phyloP scores from a whole-genome alignment of 2,888 invertebrate species.

The Machimus atricapillus region DNA sequence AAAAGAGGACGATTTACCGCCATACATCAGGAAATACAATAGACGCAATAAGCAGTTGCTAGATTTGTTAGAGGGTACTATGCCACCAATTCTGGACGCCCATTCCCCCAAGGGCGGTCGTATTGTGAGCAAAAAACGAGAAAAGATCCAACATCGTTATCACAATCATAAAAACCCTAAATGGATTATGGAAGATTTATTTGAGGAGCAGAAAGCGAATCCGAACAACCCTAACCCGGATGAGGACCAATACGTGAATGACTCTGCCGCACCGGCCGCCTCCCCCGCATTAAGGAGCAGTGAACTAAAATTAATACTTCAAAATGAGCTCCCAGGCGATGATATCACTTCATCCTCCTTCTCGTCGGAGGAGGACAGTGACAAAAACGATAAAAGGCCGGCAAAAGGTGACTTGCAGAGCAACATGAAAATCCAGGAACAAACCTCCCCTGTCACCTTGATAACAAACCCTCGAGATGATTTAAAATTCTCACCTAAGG shows the following conservation, averaged over 20 bases:
- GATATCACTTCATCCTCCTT: slow-evolving; percentile 51
- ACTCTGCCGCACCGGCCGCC: neutral
- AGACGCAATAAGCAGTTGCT: slow-evolving; percentile 60
- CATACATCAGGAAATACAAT: slow-evolving; percentile 60
- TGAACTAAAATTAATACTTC: slow-evolving; percentile 47
- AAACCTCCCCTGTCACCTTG: neutral
- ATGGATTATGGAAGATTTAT: slow-evolving; percentile 54
- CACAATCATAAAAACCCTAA: slow-evolving; percentile 50
- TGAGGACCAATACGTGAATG: slow-evolving; percentile 45
- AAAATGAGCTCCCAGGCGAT: slow-evolving; percentile 56
- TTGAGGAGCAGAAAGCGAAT: slow-evolving; percentile 54
- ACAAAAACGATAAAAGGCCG: slow-evolving; percentile 41
- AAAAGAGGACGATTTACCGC: slow-evolving; percentile 58
- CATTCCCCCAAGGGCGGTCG: slow-evolving; percentile 28
- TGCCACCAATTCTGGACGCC: slow-evolving; percentile 53
- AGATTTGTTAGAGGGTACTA: slow-evolving; percentile 59
- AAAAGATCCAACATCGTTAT: slow-evolving; percentile 51
- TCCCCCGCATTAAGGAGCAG: slow-evolving; percentile 18
- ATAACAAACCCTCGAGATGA: slow-evolving; percentile 6
- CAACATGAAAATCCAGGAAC: neutral
- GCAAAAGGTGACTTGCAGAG: neutral
- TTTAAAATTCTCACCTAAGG: slow-evolving; percentile 47
- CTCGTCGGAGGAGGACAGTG: neutral
- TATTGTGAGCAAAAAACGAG: slow-evolving; percentile 52
- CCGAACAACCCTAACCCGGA: slow-evolving; percentile 46